These are phyloP conservation scores for Triops longicaudatus DNA, from an alignment of 1,140 invertebrate genomes.

Conservation along the genomic window DNA sequence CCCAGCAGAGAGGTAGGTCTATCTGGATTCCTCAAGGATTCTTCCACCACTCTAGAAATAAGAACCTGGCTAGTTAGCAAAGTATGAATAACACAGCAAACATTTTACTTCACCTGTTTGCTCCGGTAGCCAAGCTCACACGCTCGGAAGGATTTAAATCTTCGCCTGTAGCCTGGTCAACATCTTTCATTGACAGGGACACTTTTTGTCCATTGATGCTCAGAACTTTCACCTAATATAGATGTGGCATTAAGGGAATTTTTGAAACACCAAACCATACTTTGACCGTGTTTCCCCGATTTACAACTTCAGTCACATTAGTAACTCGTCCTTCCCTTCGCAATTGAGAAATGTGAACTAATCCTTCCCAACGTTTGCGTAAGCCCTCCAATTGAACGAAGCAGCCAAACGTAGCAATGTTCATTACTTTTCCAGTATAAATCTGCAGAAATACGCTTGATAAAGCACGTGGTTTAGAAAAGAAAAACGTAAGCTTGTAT, in stretches of 20 bases:
- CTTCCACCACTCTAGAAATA: conserved; percentile 31
- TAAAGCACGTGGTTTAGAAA: background rate
- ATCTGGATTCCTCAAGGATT: conserved; percentile 65
- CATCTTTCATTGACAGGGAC: conserved; percentile 96
- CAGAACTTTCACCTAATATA: conserved; percentile 61
- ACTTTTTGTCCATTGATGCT: conserved; percentile 88
- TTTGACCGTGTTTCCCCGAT: conserved; percentile 82
- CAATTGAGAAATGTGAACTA: conserved; percentile 96
- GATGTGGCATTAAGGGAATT: conserved; percentile 38
- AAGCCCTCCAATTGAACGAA: conserved; percentile 94
- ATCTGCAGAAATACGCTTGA: conserved; percentile 49
- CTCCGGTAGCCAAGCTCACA: conserved; percentile 31
- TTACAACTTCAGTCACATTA: conserved; percentile 88
- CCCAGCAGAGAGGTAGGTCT: conserved; percentile 62
- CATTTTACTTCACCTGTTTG: conserved; percentile 27
- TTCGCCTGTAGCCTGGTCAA: conserved; percentile 86
- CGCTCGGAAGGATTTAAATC: conserved; percentile 78
- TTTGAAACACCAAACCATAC: conserved; percentile 43
- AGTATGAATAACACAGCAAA: background rate
- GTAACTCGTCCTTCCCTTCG: conserved; percentile 86
- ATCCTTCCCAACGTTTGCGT: conserved; percentile 75
- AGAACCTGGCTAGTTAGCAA: conserved; percentile 1
- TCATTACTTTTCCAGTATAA: conserved; percentile 88
- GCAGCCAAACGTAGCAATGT: conserved; percentile 93
- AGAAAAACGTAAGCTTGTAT: background rate